Evolutionary conservation across 2,888 invertebrate species (phyloP).

Genomic region (Noctua janthe): DNA sequence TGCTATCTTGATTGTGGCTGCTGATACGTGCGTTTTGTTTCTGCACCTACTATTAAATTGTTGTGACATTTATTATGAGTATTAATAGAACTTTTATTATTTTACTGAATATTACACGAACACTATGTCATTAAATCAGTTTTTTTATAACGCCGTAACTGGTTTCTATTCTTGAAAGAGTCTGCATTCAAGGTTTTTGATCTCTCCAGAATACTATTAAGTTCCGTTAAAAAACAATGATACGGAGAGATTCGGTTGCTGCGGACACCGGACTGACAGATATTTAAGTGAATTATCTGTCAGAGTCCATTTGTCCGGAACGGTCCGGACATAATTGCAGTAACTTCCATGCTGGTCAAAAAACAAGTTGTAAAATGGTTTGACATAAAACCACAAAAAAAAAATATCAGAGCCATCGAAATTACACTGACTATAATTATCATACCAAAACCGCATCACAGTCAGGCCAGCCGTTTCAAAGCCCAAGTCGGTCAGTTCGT

Average conservation of each 20-base stretch:
- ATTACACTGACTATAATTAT: slow-evolving; percentile 4
- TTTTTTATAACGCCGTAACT: background rate
- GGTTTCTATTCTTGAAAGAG: background rate
- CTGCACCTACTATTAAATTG: background rate
- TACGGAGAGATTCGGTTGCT: no score
- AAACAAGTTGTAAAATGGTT: background rate
- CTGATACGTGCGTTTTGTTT: slow-evolving; percentile 31
- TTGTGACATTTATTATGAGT: slow-evolving; percentile 27
- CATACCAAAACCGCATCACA: slow-evolving; percentile 23
- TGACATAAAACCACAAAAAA: background rate
- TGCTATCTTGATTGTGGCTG: slow-evolving; percentile 38
- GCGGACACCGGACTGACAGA: background rate
- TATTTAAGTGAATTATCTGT: background rate
- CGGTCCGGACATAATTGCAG: background rate
- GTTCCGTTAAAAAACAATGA: no score
- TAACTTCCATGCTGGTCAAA: background rate
- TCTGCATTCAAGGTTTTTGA: background rate
- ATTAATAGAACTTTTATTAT: slow-evolving; percentile 11
- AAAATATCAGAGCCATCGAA: background rate
- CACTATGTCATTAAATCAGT: background rate
- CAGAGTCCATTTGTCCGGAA: background rate
- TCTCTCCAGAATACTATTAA: no score
- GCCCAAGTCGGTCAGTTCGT: slow-evolving; percentile 28
- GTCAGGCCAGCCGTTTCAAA: slow-evolving; percentile 9
- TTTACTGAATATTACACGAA: background rate